Evolutionary conservation across 2,797 vertebrate species (phyloP).

Genomic region (Alfaro cultratus): DNA sequence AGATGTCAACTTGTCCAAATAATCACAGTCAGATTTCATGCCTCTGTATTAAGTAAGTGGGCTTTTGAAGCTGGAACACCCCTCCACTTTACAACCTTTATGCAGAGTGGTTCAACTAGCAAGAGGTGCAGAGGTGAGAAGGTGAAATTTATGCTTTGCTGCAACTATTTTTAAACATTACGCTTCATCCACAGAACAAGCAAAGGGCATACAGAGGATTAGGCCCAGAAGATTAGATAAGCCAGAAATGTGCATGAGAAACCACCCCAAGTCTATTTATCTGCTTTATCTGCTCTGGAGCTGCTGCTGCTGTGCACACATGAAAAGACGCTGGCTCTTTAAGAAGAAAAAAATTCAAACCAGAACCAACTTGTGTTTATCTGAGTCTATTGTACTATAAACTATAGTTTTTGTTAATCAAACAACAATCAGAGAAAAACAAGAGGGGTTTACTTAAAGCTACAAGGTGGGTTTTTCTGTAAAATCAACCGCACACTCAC

Average conservation of each 20-base stretch:
- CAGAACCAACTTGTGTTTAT: neutral
- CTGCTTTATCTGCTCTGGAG: conserved; percentile 1
- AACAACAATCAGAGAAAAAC: neutral
- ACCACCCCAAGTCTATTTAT: conserved; percentile 18
- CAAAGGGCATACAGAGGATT: conserved; percentile 27
- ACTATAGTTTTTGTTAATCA: neutral
- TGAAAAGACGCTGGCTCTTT: neutral
- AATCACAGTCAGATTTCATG: conserved; percentile 1
- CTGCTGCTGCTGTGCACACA: neutral
- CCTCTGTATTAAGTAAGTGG: neutral
- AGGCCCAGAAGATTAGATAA: conserved; percentile 35
- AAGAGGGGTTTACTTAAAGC: neutral
- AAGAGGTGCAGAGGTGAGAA: conserved; percentile 5
- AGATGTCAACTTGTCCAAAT: conserved; percentile 15
- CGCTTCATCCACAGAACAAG: conserved; percentile 26
- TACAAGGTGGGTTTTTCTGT: neutral
- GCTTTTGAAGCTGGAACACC: neutral
- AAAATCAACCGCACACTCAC: neutral
- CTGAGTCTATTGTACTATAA: neutral
- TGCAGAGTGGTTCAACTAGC: conserved; percentile 8
- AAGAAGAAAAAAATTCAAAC: conserved; percentile 13
- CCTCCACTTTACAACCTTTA: conserved; percentile 1
- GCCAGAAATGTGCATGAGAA: conserved; percentile 24
- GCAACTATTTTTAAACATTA: conserved; percentile 48
- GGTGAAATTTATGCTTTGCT: conserved; percentile 39